Base-by-base conservation (phyloP, 2,113 vertebrate genomes). In the Myxocyprinus asiaticus region DNA sequence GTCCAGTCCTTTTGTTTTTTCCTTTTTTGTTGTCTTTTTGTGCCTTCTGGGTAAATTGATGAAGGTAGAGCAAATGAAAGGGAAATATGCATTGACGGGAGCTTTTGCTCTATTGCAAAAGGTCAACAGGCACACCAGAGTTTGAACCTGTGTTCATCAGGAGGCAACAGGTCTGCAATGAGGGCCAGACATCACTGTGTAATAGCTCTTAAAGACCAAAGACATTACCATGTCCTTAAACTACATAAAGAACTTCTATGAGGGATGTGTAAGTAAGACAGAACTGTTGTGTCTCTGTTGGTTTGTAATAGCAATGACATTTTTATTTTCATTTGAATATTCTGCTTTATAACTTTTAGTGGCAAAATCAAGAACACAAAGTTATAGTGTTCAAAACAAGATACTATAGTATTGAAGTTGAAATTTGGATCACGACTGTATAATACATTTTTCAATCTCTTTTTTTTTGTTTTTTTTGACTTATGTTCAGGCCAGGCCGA, bases 231-330 rank as follows among this genome's bases (percentile, higher is more conserved):
- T 91, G 93, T 94, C 91, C 86, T 89, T 91, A 88, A 94, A 91
- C 85, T 93, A 92, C 85, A 91, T 92, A 87, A 90, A 89, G 88
- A 93, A 92, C 87, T 93, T 94, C 90, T 94, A 89, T 88, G 92
- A 93, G 90, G 92, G 92, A 88, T 94, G 91, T 87, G 92, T 93
- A 87, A 94, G 92, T 93, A 92, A 73, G 6, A 44, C 4, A 3
- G 0, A 63, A 43, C 7, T 15, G 45, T 2, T 45, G 63, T 67
- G 51, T 58, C n/a, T n/a, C n/a, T n/a, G n/a, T 14, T 9, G 7
- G n/a, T 47, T 53, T 65, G n/a, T 58, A 15, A 33, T 33, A 2
- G 55, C n/a, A 6, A 5, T 58, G 5, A 15, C 10, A 14, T 53
- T 9, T 42, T 33, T 33, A 56, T 63, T 33, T 68, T 8, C 48